A percentile compares a stretch with the other conserved stretches of the same genome.
Evolutionary conservation across 30 jellyfish, hydroid and myxozoan genomes (phyloP).

Genomic region (Hydractinia symbiolongicarpus): DNA sequence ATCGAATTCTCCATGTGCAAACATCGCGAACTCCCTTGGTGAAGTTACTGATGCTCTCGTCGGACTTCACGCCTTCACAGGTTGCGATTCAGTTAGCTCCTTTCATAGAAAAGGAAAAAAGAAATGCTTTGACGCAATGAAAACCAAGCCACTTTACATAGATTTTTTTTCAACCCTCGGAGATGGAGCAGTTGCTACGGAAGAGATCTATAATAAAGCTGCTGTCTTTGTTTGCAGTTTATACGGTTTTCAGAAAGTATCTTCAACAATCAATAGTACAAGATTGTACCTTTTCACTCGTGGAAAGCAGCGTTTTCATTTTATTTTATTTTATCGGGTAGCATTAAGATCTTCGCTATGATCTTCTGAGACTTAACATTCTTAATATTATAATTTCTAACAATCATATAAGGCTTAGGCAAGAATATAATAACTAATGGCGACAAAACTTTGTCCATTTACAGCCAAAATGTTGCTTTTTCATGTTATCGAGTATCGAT

Average conservation of each 20-base stretch:
- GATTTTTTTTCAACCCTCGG: slow-evolving; percentile 1
- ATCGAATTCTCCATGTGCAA: background rate
- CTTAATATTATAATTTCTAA: too few species aligned
- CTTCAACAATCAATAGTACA: background rate
- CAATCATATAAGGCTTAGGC: too few species aligned
- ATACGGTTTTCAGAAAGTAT: background rate
- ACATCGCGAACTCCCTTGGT: slow-evolving; percentile 1
- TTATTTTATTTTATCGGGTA: too few species aligned
- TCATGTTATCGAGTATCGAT: background rate
- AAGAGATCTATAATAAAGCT: background rate
- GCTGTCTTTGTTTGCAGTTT: background rate
- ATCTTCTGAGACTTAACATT: too few species aligned
- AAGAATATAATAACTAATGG: background rate
- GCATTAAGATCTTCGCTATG: too few species aligned
- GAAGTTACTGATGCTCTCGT: background rate
- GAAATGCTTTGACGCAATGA: background rate
- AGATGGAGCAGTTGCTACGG: background rate
- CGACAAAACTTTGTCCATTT: background rate
- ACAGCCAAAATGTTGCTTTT: background rate
- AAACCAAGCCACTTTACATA: background rate
- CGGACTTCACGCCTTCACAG: background rate
- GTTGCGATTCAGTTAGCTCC: slow-evolving; percentile 5
- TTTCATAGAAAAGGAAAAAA: slow-evolving; percentile 2
- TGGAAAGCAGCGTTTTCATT: background rate
- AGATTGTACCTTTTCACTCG: slow-evolving; percentile 1